Evolutionary conservation across 2,888 invertebrate genomes (phyloP).

Genomic region (Odontocolon sp.): DNA sequence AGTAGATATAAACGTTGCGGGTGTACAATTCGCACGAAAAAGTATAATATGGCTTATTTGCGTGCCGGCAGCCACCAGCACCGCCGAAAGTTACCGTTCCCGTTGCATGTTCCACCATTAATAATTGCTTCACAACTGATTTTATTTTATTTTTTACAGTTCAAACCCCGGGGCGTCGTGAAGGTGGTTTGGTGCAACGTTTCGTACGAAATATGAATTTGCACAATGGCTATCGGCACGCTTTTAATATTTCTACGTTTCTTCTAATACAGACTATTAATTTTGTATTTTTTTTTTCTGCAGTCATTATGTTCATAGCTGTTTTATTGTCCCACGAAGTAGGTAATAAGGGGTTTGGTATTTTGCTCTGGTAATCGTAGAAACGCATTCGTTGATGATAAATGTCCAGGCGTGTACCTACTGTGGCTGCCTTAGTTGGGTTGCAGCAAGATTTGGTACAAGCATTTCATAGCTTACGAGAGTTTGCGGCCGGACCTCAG

Average conservation of each 20-base stretch:
- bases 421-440: neutral
- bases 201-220: conserved; percentile 59
- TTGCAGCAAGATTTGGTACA: conserved; percentile 45
- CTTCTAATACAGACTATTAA: neutral
- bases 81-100: conserved; percentile 76
- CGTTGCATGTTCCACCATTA: conserved; percentile 78
- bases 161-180: conserved; percentile 32
- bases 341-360: neutral
- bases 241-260: neutral
- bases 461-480: conserved; percentile 67
- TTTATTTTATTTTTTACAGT: conserved; percentile 70
- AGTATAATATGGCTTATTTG: conserved; percentile 79
- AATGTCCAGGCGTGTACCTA: conserved; percentile 31
- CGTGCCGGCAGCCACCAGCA: conserved; percentile 68
- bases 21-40: conserved; percentile 66
- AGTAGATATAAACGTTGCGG: conserved; percentile 73
- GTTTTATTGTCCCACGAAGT: neutral
- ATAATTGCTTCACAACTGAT: conserved; percentile 80
- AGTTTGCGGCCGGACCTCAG: conserved; percentile 75
- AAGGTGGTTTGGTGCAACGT: too few species aligned
- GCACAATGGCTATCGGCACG: conserved; percentile 36
- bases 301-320: neutral
- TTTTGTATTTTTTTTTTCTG: neutral
- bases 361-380: conserved; percentile 25
- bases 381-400: conserved; percentile 19